phyloP scores from a whole-genome alignment of 2,888 invertebrate genomes.

The Tethea ocularis region DNA sequence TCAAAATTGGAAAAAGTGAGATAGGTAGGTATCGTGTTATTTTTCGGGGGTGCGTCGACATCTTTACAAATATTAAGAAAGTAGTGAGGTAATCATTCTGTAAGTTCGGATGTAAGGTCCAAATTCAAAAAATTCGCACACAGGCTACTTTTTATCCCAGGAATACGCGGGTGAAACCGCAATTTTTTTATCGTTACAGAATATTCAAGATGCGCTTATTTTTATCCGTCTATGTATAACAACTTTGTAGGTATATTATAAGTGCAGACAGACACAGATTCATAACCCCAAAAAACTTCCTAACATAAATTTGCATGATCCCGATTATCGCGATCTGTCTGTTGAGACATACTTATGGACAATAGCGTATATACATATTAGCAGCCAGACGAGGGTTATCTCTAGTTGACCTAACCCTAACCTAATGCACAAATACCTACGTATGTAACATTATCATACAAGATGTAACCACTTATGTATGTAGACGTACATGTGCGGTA shows the following conservation, averaged over 20 bases:
- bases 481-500: neutral
- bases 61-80: too few species aligned
- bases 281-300: neutral
- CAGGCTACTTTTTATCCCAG: too few species aligned
- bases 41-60: too few species aligned
- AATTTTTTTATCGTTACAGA: too few species aligned
- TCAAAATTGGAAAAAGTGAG: too few species aligned
- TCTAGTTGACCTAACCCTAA: neutral
- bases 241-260: neutral
- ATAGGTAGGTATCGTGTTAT: too few species aligned
- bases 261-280: neutral
- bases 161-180: too few species aligned
- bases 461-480: neutral
- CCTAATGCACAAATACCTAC: neutral
- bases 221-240: too few species aligned
- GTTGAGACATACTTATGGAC: neutral
- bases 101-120: too few species aligned
- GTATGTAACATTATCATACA: neutral
- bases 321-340: neutral
- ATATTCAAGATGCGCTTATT: too few species aligned
- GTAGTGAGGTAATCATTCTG: too few species aligned
- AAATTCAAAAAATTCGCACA: too few species aligned
- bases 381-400: slow-evolving; percentile 2
- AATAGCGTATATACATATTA: neutral
- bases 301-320: neutral